Percentiles rank a stretch among this genome's conserved stretches.
Evolutionary conservation across 1,140 invertebrate species (phyloP).

Genomic region (Acyrthosiphon pisum): DNA sequence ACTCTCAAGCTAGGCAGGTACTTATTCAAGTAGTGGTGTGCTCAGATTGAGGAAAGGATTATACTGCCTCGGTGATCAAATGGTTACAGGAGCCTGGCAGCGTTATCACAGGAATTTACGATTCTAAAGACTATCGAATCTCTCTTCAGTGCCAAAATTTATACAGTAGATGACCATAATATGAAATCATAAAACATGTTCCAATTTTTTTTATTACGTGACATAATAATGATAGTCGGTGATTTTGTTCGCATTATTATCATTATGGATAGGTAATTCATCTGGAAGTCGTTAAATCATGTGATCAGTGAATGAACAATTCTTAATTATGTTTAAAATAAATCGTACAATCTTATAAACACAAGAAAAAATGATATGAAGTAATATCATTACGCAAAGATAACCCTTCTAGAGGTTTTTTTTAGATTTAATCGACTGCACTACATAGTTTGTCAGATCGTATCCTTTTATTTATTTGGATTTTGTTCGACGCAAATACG

Average conservation of each 20-base stretch:
- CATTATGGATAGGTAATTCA: not conserved
- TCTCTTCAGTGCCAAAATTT: too few relatives aligned
- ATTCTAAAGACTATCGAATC: too few relatives aligned
- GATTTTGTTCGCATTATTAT: not conserved
- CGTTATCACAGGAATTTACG: too few relatives aligned
- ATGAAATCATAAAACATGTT: not conserved
- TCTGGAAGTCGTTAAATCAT: not conserved
- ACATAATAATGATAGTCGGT: not conserved
- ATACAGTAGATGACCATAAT: not conserved
- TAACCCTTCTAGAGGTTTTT: not conserved
- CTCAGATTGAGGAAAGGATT: too few relatives aligned
- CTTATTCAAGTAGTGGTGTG: too few relatives aligned
- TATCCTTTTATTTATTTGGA: not conserved
- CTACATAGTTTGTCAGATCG: not conserved
- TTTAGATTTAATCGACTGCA: not conserved
- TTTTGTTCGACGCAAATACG: not conserved
- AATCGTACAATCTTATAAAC: not conserved
- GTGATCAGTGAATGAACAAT: not conserved
- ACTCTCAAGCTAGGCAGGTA: too few relatives aligned
- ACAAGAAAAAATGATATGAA: not conserved
- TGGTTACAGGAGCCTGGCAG: too few relatives aligned
- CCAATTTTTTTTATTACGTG: not conserved
- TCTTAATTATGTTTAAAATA: not conserved
- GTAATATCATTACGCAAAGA: not conserved
- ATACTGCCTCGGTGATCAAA: too few relatives aligned